These are phyloP conservation scores for Drosophila triauraria DNA, from an alignment of 1,140 invertebrate genomes.

Conservation along the genomic window DNA sequence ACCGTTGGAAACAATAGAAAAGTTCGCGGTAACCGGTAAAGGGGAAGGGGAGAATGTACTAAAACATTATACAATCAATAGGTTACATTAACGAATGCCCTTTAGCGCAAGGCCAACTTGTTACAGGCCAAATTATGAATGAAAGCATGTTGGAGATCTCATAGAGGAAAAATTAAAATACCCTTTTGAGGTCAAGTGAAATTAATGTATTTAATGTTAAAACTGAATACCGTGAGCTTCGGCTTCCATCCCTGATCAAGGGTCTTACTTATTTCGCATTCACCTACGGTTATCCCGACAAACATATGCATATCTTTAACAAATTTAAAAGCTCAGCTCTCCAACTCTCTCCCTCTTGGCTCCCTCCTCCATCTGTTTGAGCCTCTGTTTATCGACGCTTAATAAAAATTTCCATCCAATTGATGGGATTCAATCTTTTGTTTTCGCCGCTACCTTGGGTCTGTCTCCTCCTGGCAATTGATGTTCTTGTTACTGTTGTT, in stretches of 20 bases:
- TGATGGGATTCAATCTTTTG: conserved; percentile 44
- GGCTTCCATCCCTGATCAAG: too few species aligned
- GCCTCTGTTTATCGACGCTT: conserved; percentile 21
- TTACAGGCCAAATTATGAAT: not conserved
- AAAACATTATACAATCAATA: conserved; percentile 29
- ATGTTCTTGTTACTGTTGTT: conserved; percentile 8
- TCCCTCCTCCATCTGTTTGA: not conserved
- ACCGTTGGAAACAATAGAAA: conserved; percentile 36
- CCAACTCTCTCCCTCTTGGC: too few species aligned
- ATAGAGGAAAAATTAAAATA: too few species aligned
- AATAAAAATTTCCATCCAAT: conserved; percentile 46
- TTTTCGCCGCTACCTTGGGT: conserved; percentile 6
- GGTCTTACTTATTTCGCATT: too few species aligned
- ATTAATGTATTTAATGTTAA: too few species aligned
- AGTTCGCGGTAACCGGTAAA: conserved; percentile 14
- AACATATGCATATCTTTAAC: conserved; percentile 14
- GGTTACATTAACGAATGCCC: conserved; percentile 18
- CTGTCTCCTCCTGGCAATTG: conserved; percentile 1
- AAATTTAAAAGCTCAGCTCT: not conserved
- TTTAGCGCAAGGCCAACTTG: not conserved
- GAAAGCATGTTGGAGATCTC: too few species aligned
- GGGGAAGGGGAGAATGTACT: not conserved
- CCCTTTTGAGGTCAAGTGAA: too few species aligned
- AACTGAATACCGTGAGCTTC: too few species aligned
- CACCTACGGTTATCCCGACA: not conserved